Evolutionary conservation across 2,113 vertebrate genomes (phyloP), one percentile per base, ranked within the genome.

Genomic region (Chaenogobius annularis): DNA sequence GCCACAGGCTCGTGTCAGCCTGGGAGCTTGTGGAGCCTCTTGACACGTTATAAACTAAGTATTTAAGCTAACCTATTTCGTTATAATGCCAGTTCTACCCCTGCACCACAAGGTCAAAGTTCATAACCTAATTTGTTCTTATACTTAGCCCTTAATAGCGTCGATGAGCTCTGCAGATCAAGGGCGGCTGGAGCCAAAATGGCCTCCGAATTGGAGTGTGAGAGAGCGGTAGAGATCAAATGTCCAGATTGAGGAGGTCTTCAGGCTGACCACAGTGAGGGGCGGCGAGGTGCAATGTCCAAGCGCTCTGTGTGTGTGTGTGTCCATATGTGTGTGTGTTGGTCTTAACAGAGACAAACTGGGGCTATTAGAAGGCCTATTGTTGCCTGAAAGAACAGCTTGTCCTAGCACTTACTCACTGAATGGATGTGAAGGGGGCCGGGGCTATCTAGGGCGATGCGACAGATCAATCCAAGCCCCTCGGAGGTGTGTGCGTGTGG

Each of bases 371-470:
- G 79, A 67, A 70, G 77, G 68, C 54, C 90, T 76, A 87, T 91
- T 91, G 88, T 91, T 86, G 86, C 79, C 82, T 87, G 77, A 89
- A 90, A 89, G 87, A 91, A 88, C 84, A 87, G 87, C 87, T 91
- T 89, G 88, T 91, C 84, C 84, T n/a, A 72, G 85, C 88, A 84
- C 86, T 89, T 90, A 88, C 82, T 92, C 86, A 66, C 78, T 80
- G 83, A 90, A 89, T 88, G 81, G 89, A 90, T 88, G 86, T 84
- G 76, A 77, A 68, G 70, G 23, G 46, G 72, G 64, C 78, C 87
- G 71, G n/a, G 68, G 85, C 84, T 87, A 85, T 88, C 85, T 80
- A 10, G 68, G 80, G 68, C 70, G 73, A 90, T 82, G 85, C 77
- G 74, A 78, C 80, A 79, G 81, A 90, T 92, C 91, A 89, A 90